These are phyloP conservation scores for Masticophis lateralis DNA, from an alignment of 2,797 vertebrate species.

Conservation along the genomic window DNA sequence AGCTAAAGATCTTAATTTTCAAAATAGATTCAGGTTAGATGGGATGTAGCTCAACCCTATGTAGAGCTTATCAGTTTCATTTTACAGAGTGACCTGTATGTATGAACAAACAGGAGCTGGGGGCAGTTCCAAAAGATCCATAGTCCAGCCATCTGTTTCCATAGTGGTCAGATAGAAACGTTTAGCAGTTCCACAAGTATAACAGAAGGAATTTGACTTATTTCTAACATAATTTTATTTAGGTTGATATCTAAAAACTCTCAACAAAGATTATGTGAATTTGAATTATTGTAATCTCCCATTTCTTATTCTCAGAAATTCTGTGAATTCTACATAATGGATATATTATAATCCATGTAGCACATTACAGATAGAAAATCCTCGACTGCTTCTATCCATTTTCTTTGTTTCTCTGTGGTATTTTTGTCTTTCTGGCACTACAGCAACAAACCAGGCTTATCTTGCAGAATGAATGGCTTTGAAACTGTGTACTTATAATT, in stretches of 20 bases:
- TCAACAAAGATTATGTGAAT: neutral
- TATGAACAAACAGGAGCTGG: neutral
- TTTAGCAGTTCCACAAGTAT: neutral
- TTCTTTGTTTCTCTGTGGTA: neutral
- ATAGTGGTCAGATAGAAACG: neutral
- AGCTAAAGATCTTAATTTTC: neutral
- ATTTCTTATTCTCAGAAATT: neutral
- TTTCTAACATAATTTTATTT: neutral
- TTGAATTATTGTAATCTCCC: neutral
- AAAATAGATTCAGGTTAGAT: neutral
- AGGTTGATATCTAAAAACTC: neutral
- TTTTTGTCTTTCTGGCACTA: neutral
- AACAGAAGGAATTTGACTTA: neutral
- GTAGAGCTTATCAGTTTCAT: no score
- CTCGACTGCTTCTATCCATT: neutral
- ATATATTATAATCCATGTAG: neutral
- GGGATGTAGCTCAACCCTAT: no score
- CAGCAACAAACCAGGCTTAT: neutral
- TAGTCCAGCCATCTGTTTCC: neutral
- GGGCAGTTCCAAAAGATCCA: neutral
- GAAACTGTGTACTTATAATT: neutral
- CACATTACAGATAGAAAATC: neutral
- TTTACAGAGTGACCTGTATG: neutral
- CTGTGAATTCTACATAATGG: neutral
- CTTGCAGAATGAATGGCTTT: fast-evolving